Conservation (phyloP, 2,113 vertebrate genomes). For the Clinocottus analis region DNA sequence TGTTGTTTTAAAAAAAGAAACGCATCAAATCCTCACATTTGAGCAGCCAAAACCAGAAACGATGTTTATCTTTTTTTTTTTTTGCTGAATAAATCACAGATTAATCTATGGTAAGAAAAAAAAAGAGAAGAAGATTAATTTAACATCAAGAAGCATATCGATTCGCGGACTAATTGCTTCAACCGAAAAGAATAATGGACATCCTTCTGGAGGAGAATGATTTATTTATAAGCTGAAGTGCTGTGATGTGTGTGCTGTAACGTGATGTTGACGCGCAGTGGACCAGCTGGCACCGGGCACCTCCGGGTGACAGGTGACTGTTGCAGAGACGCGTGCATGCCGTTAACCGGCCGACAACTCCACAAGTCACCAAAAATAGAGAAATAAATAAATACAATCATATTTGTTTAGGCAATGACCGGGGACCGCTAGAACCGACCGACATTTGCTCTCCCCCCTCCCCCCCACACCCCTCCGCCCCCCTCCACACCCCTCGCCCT, state of each 20-base stretch:
- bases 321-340: slow-evolving; percentile 50
- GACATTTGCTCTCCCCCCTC: slow-evolving; percentile 70
- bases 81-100: neutral
- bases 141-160: neutral
- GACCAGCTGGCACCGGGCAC: slow-evolving; percentile 27
- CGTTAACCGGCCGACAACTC: slow-evolving; percentile 10
- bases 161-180: neutral
- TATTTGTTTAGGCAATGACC: slow-evolving; percentile 52
- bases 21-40: neutral
- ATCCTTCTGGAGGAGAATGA: slow-evolving; percentile 17
- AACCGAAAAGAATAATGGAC: neutral
- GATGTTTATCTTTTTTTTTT: too few species aligned
- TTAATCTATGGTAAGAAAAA: too few species aligned
- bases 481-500: slow-evolving; percentile 31
- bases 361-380: slow-evolving; percentile 22
- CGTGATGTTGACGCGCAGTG: slow-evolving; percentile 30
- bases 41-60: neutral
- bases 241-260: slow-evolving; percentile 18
- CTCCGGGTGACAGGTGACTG: slow-evolving; percentile 60
- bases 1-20: neutral
- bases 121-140: too few species aligned
- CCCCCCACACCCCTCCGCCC: slow-evolving; percentile 55
- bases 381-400: slow-evolving; percentile 45
- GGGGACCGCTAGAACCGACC: slow-evolving; percentile 61
- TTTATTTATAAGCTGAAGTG: slow-evolving; percentile 41